phyloP scores from a whole-genome alignment of 1,140 invertebrate species.

The Reticulitermes speratus region DNA sequence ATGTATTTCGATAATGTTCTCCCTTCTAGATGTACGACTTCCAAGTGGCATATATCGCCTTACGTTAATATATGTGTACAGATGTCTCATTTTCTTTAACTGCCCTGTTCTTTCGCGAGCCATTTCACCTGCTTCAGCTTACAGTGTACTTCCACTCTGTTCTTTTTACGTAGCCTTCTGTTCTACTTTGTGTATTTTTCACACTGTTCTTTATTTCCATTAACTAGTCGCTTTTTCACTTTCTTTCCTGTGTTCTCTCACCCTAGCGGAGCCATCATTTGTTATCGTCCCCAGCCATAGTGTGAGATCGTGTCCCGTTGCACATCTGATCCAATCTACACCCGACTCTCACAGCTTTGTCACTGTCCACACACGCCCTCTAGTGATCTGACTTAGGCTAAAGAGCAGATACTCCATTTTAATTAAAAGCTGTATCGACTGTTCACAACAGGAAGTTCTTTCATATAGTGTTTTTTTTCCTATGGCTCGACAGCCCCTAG shows the following conservation, averaged over 20 bases:
- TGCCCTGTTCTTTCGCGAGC: not conserved
- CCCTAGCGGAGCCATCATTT: not conserved
- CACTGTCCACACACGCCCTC: constrained; percentile 16
- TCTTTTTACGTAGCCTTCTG: not conserved
- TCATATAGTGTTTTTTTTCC: too few relatives aligned
- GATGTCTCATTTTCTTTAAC: not conserved
- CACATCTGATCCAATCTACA: not conserved
- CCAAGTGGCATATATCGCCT: too few relatives aligned
- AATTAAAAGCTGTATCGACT: not conserved
- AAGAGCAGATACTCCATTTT: not conserved
- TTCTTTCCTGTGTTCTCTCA: not conserved
- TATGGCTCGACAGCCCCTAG: too few relatives aligned
- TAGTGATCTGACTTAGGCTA: constrained; percentile 18
- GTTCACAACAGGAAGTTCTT: not conserved
- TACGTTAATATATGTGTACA: too few relatives aligned
- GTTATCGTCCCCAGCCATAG: not conserved
- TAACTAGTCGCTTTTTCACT: constrained; percentile 20
- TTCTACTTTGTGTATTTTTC: not conserved
- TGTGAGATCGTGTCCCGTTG: not conserved
- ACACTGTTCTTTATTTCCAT: not conserved
- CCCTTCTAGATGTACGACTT: too few relatives aligned
- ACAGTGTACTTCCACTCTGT: not conserved
- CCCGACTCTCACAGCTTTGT: not conserved
- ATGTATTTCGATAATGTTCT: too few relatives aligned
- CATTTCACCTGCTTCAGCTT: not conserved